These are phyloP conservation scores for Gonioctena quinquepunctata DNA, from an alignment of 1,140 invertebrate species.

Conservation along the genomic window DNA sequence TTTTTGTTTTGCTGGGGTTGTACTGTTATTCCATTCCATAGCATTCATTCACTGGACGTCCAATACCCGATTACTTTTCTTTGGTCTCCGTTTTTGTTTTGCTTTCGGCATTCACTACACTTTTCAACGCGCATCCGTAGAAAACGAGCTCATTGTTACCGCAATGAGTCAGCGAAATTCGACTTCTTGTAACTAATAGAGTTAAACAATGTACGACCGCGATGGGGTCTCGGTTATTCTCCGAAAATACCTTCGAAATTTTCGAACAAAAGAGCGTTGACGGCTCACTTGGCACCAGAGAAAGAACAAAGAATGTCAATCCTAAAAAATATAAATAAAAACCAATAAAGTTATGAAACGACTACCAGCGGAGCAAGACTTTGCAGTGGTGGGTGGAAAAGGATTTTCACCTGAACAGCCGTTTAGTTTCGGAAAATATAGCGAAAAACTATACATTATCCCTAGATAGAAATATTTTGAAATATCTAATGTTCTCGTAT, in stretches of 20 bases:
- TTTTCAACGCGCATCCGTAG: neutral
- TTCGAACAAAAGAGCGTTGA: constrained; percentile 28
- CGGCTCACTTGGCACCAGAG: constrained; percentile 17
- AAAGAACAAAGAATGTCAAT: neutral
- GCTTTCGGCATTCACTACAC: neutral
- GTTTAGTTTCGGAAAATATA: too few relatives aligned
- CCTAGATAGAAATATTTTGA: too few relatives aligned
- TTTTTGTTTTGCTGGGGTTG: too few relatives aligned
- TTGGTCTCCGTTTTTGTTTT: neutral
- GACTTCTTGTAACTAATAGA: neutral
- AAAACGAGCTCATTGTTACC: neutral
- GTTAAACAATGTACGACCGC: neutral
- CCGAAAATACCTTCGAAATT: constrained; percentile 9
- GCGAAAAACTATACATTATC: too few relatives aligned
- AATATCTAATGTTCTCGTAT: too few relatives aligned
- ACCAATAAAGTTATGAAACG: constrained; percentile 5
- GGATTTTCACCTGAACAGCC: too few relatives aligned
- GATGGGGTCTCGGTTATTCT: neutral
- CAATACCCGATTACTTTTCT: too few relatives aligned
- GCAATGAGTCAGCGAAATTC: neutral
- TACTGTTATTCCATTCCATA: too few relatives aligned
- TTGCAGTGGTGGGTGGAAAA: constrained; percentile 4
- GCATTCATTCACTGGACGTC: too few relatives aligned
- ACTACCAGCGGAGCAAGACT: neutral
- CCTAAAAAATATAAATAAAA: constrained; percentile 5